A percentile compares a stretch with the other conserved stretches of the same genome.
Evolutionary conservation across 2,888 invertebrate species (phyloP).

Genomic region (Apamea epomidion): DNA sequence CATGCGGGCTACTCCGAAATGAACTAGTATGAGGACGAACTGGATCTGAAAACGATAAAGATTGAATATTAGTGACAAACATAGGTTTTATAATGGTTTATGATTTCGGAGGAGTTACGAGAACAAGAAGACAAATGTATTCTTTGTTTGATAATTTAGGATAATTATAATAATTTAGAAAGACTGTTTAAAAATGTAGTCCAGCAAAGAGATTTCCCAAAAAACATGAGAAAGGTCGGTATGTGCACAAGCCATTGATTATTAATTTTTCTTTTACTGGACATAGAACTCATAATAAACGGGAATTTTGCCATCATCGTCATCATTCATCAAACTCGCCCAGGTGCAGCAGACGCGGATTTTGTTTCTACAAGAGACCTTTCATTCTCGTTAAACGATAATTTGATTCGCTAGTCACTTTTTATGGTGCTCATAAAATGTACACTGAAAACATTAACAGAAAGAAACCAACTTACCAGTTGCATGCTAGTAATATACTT

Average conservation of each 20-base stretch:
- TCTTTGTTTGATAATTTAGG: neutral
- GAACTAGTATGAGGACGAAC: conserved; percentile 68
- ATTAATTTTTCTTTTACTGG: no score
- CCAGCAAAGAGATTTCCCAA: neutral
- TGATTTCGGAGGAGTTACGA: neutral
- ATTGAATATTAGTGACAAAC: neutral
- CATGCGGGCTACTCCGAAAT: conserved; percentile 57
- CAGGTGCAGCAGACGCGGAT: neutral
- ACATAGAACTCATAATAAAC: no score
- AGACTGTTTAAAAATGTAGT: neutral
- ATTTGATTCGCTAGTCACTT: no score
- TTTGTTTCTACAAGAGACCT: neutral
- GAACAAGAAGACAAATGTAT: neutral
- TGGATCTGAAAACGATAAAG: conserved; percentile 71
- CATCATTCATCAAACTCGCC: neutral
- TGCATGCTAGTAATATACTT: conserved; percentile 94
- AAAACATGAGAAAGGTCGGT: neutral
- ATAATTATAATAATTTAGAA: no score
- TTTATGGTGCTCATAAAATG: neutral
- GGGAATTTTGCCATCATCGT: no score
- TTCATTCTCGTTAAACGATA: neutral
- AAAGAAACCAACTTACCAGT: conserved; percentile 86
- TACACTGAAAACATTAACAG: neutral
- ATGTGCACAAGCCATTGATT: neutral
- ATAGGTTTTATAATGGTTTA: neutral